Base-by-base conservation (phyloP, 2,888 invertebrate species). In the Amiota minor region DNA sequence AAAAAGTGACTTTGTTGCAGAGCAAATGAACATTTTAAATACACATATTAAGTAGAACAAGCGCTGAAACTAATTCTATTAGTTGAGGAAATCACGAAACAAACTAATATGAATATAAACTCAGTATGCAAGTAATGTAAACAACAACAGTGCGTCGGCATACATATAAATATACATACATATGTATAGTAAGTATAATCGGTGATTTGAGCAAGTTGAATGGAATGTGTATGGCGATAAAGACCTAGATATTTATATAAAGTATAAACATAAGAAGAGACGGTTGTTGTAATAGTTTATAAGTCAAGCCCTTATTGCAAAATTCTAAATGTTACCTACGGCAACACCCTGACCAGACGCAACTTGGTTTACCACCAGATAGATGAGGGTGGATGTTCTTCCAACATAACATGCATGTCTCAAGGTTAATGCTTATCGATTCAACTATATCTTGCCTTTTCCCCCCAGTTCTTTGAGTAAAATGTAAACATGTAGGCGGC, bases 361-460 rank as follows among this genome's bases (percentile, higher is more conserved):
- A 9, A 20, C 59, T n/a, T 16, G 10, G 8, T 11, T 12, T 20
- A 59, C 9, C 18, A 18, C 18, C 59, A 59, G 20, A 16, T 59
- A 35, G 53, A 59, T 11, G 59, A 16, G 59, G 59, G 59, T 20
- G 18, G 59, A 11, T 16, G 59, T 59, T 16, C 18, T 20, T 59
- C 11, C 20, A 11, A 20, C 20, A 1, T 9, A 20, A 10, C 20
- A 12, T 9, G 20, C 10, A 10, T 18, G 20, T 16, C 70, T 71
- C 82, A 78, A 79, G 81, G 79, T 74, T 74, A 70, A 1, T 35
- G 71, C 83, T 80, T 79, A 84, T 81, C 80, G 76, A 80, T 77
- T 77, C 72, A 14, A 53, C 55, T n/a, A 9, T n/a, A 50, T 55
- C 9, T 9, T 49, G 68, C 20, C 47, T 18, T 35, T 23, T n/a